These are phyloP conservation scores for Haliclystus octoradiatus DNA, from an alignment of 30 jellyfish, hydroid and myxozoan genomes.

Conservation along the genomic window DNA sequence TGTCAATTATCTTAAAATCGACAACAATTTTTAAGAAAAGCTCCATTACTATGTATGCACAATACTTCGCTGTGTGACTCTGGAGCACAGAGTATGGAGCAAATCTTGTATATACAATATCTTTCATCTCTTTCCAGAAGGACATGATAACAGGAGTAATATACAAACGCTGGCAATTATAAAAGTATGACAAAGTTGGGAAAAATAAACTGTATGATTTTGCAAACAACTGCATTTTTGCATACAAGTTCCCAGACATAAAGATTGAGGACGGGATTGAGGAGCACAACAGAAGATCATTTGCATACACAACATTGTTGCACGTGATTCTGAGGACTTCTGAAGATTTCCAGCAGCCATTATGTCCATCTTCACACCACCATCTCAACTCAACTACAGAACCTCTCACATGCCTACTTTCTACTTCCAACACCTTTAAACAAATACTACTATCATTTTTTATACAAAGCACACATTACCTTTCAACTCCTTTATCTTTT, in stretches of 20 bases:
- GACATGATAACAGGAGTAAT: conserved; percentile 8
- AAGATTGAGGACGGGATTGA: too few species aligned
- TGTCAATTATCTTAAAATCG: conserved; percentile 14
- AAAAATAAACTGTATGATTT: not conserved
- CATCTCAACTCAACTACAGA: too few species aligned
- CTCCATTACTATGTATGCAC: conserved; percentile 17
- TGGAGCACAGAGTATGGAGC: not conserved
- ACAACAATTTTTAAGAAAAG: conserved; percentile 1
- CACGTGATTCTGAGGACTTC: conserved; percentile 1
- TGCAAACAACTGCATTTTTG: not conserved
- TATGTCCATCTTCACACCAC: conserved; percentile 5
- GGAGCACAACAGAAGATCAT: too few species aligned
- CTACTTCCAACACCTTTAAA: too few species aligned
- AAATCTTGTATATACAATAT: not conserved
- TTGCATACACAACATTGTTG: too few species aligned
- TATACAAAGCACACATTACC: too few species aligned
- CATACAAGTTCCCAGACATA: conserved; percentile 12
- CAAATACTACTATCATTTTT: too few species aligned
- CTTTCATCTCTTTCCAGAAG: conserved; percentile 3
- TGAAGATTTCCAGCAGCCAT: conserved; percentile 21
- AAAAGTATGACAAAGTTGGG: conserved; percentile 1
- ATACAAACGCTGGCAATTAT: not conserved
- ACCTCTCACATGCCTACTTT: too few species aligned
- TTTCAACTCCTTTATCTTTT: too few species aligned
- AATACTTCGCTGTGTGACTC: conserved; percentile 13